Conservation (phyloP, 2,888 invertebrate genomes). For the Crioceris asparagi region DNA sequence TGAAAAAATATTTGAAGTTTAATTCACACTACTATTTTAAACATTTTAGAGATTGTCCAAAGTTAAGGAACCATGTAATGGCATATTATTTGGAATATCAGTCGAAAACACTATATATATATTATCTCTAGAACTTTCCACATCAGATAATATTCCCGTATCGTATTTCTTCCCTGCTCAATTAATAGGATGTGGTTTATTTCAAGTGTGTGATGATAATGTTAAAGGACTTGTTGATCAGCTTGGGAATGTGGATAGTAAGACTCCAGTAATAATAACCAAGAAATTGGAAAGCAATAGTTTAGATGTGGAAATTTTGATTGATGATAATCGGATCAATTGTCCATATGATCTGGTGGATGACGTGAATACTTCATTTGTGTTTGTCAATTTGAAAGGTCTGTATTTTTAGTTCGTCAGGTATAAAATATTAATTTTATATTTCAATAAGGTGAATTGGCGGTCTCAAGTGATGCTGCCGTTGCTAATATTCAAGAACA, state of each 20-base stretch:
- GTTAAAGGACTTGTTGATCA: not conserved
- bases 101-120: constrained; percentile 60
- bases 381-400: no score
- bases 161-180: constrained; percentile 63
- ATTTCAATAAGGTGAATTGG: no score
- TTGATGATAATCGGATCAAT: not conserved
- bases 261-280: no score
- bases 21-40: no score
- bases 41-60: constrained; percentile 57
- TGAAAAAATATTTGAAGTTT: no score
- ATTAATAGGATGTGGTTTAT: constrained; percentile 64
- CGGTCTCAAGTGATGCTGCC: no score
- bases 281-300: not conserved
- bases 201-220: constrained; percentile 46
- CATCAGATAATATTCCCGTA: constrained; percentile 44
- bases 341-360: not conserved
- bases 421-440: no score
- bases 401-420: no score
- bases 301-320: not conserved
- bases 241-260: not conserved
- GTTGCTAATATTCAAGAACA: no score
- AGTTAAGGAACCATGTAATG: constrained; percentile 51
- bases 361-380: not conserved
- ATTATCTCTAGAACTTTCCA: constrained; percentile 57
- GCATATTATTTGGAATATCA: constrained; percentile 65